Base-by-base conservation (phyloP, 2,797 vertebrate genomes). In the Epinephelus malabaricus region DNA sequence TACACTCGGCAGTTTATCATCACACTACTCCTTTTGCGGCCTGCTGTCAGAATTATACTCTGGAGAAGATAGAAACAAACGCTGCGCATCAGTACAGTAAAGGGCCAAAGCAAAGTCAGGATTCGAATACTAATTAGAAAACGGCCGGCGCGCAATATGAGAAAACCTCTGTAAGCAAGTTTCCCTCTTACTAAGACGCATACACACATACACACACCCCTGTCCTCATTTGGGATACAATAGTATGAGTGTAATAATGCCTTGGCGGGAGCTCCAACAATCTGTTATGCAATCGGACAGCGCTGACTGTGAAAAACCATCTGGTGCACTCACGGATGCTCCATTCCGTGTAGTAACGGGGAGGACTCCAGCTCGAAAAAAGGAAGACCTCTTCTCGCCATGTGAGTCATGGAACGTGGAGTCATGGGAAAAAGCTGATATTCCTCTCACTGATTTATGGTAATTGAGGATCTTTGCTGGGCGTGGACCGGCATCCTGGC, bases 281-380 rank as follows among this genome's bases (percentile, higher is more conserved):
- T 69, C 74, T 85, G 73, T 93, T 92, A 92, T 91, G 93, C 86
- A 95, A 94, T 85, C 51, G 69, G 72, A 89, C 82, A 45, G 84
- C 30, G 65, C 79, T 38, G 87, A 84, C 87, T 89, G 83, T 68
- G 88, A 87, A 88, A 66, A 82, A 80, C 82, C 91, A 92, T 90
- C 88, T 88, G 91, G 79, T 74, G 69, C 21, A 38, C 75, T 86
- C 73, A 79, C 79, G 77, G 76, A 69, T 79, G 76, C 83, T 89
- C 66, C 78, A 51, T 78, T 90, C 78, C 81, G 70, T 67, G 60
- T 69, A 76, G 75, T 78, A 76, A 66, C 54, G 50, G 75, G 75
- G 76, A 82, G 55, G 66, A 25, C 74, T 76, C 58, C 45, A 64
- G 23, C 64, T 60, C 13, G 0, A 58, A 71, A 72, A 79, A 80